Evolutionary conservation across 1,140 invertebrate species (phyloP).

Genomic region (Trachelipus rathkii): DNA sequence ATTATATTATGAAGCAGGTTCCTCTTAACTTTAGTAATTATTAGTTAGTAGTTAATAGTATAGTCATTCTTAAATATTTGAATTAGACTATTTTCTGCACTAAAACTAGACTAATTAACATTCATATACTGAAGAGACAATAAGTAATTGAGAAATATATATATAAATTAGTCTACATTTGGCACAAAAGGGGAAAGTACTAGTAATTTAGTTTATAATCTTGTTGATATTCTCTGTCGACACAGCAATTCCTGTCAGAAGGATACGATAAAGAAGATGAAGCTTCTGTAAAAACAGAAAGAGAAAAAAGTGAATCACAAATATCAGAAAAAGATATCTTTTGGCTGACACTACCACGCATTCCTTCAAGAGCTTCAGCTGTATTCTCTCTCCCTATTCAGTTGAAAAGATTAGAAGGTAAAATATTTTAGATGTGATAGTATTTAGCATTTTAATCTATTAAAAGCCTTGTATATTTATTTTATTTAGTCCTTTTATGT

Average conservation of each 20-base stretch:
- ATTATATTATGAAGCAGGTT: no score
- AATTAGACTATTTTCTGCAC: no score
- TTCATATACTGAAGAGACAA: no score
- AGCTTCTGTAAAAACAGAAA: not conserved
- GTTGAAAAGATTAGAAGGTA: conserved; percentile 22
- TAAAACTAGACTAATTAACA: no score
- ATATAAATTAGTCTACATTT: no score
- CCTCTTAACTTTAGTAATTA: no score
- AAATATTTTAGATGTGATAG: not conserved
- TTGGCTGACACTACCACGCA: conserved; percentile 20
- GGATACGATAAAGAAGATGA: not conserved
- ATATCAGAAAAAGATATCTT: not conserved
- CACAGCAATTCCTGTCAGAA: not conserved
- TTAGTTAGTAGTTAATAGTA: no score
- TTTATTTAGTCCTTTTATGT: not conserved
- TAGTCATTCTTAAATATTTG: no score
- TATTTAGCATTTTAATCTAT: not conserved
- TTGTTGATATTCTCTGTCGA: no score
- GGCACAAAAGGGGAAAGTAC: no score
- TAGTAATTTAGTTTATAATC: no score
- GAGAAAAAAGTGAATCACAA: not conserved
- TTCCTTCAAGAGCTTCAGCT: conserved; percentile 6
- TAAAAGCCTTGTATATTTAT: not conserved
- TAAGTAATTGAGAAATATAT: no score
- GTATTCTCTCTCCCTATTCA: conserved; percentile 25